Percentiles rank a stretch among this genome's conserved stretches.
These are phyloP conservation scores for Babylonia areolata DNA, from an alignment of 1,140 invertebrate genomes.

Conservation along the genomic window DNA sequence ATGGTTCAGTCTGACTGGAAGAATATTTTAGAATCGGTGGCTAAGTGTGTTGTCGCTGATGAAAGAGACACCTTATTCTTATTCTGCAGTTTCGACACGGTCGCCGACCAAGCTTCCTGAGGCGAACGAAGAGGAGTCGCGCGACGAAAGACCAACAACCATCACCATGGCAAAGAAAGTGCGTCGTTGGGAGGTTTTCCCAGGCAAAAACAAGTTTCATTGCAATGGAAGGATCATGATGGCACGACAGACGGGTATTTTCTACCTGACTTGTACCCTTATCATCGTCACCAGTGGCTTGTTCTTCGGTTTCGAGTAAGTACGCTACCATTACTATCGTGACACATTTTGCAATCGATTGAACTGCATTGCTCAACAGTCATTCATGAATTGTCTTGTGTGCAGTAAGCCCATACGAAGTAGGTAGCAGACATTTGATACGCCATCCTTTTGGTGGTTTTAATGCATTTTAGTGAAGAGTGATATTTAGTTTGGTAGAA, in stretches of 20 bases:
- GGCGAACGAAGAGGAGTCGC: constrained; percentile 28
- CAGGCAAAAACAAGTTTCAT: constrained; percentile 96
- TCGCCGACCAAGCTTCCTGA: constrained; percentile 48
- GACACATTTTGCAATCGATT: too few relatives aligned
- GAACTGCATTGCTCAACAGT: too few relatives aligned
- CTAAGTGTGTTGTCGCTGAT: constrained; percentile 45
- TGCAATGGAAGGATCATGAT: constrained; percentile 98
- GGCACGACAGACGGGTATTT: constrained; percentile 95
- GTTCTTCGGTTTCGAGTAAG: constrained; percentile 98
- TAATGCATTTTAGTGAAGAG: too few relatives aligned
- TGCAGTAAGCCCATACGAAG: too few relatives aligned
- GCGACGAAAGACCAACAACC: neutral
- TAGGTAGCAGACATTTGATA: too few relatives aligned
- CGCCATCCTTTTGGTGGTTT: too few relatives aligned
- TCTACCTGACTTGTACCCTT: constrained; percentile 94
- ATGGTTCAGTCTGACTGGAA: constrained; percentile 7
- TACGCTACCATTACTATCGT: constrained; percentile 55
- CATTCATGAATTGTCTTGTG: too few relatives aligned
- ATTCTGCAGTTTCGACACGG: constrained; percentile 68
- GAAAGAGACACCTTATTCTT: constrained; percentile 62
- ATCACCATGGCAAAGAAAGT: constrained; percentile 66
- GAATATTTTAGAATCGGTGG: neutral
- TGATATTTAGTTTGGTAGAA: too few relatives aligned
- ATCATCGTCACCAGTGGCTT: constrained; percentile 94
- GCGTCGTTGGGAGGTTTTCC: constrained; percentile 91